phyloP scores from a whole-genome alignment of 2,888 invertebrate species.

The Branchipolynoe longqiensis region DNA sequence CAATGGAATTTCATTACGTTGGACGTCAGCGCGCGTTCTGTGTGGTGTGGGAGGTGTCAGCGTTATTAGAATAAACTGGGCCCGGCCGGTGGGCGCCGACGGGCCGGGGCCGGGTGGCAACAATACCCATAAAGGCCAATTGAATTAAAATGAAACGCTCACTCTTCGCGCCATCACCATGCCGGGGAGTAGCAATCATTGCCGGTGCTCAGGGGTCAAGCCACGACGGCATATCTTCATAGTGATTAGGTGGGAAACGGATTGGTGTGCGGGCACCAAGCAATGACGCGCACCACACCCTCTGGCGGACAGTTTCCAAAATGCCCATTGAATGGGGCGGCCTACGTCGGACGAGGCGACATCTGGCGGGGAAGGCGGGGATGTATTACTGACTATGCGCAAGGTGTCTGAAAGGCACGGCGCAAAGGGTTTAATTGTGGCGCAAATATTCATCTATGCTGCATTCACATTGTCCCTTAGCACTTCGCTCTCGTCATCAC shows the following conservation, averaged over 20 bases:
- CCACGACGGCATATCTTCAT: constrained; percentile 37
- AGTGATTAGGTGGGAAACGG: constrained; percentile 47
- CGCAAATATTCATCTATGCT: too few species aligned
- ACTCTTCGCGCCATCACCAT: constrained; percentile 9
- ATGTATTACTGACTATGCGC: too few species aligned
- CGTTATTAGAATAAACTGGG: constrained; percentile 47
- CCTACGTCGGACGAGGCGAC: neutral
- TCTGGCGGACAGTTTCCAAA: neutral
- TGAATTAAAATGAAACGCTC: constrained; percentile 50
- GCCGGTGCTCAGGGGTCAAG: constrained; percentile 7
- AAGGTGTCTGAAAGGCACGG: too few species aligned
- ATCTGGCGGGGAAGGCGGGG: too few species aligned
- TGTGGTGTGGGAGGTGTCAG: constrained; percentile 11
- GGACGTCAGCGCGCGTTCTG: constrained; percentile 24
- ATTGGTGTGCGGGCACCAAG: neutral
- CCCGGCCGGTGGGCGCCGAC: neutral
- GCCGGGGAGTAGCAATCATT: constrained; percentile 9
- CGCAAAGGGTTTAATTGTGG: too few species aligned
- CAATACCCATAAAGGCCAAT: constrained; percentile 43
- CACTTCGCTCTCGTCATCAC: too few species aligned
- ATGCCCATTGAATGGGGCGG: constrained; percentile 9
- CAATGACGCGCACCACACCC: neutral
- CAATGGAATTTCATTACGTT: constrained; percentile 48
- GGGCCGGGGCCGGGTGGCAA: neutral
- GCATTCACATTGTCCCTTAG: too few species aligned